A percentile compares a stretch with the other conserved stretches of the same genome.
phyloP scores from a whole-genome alignment of 2,888 invertebrate genomes.

The Sycophila texana region DNA sequence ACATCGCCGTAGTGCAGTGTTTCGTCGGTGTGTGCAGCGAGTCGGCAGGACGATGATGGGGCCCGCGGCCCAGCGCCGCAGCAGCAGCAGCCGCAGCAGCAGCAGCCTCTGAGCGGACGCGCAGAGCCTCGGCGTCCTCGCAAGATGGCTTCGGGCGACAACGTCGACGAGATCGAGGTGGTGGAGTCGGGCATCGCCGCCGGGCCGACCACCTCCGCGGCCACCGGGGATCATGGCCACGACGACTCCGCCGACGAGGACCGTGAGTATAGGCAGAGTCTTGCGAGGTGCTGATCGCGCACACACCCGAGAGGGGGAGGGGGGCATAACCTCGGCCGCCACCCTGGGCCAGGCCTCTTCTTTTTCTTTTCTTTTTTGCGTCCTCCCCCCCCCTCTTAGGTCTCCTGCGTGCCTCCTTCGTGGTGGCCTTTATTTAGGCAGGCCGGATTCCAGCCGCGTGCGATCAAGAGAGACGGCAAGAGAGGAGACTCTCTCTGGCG shows the following conservation, averaged over 20 bases:
- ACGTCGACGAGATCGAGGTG: conserved; percentile 86
- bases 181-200: conserved; percentile 80
- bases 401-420: background rate
- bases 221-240: conserved; percentile 51
- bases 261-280: too few species aligned
- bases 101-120: background rate
- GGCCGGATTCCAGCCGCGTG: background rate
- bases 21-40: background rate
- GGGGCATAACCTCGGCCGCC: too few species aligned
- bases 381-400: background rate
- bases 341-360: background rate
- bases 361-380: background rate
- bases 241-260: conserved; percentile 78
- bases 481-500: conserved; percentile 24
- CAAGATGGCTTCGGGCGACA: conserved; percentile 91
- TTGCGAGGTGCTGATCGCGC: background rate
- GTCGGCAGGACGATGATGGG: background rate
- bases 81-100: background rate
- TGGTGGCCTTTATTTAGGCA: background rate
- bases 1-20: background rate
- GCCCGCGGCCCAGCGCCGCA: background rate
- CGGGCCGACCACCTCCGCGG: conserved; percentile 50
- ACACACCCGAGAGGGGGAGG: too few species aligned
- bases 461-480: background rate
- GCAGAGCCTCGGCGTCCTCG: conserved; percentile 28